Evolutionary conservation across 2,113 vertebrate genomes (phyloP).

Genomic region (Ammodytes dubius): DNA sequence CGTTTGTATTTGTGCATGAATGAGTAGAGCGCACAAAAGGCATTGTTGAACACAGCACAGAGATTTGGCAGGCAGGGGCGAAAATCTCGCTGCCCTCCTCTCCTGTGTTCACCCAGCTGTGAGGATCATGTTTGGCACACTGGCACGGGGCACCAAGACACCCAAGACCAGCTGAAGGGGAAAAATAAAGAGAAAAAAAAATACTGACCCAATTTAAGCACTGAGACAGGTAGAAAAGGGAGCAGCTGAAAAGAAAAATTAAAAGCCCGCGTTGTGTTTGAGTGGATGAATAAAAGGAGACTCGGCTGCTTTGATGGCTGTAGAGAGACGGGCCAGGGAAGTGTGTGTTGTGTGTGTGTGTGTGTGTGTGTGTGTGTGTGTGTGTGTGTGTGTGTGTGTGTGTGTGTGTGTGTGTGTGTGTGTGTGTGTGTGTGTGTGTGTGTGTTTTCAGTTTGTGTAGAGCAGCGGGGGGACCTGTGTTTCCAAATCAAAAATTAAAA

Average conservation of each 20-base stretch:
- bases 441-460: slow-evolving; percentile 26
- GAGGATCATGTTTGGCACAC: slow-evolving; percentile 68
- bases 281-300: slow-evolving; percentile 48
- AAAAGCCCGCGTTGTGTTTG: slow-evolving; percentile 40
- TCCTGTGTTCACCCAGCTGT: slow-evolving; percentile 71
- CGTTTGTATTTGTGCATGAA: slow-evolving; percentile 54
- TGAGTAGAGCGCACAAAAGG: slow-evolving; percentile 59
- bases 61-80: slow-evolving; percentile 58
- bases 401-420: neutral
- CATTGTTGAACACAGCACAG: slow-evolving; percentile 52
- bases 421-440: neutral
- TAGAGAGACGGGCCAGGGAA: neutral
- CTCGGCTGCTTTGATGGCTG: slow-evolving; percentile 16
- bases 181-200: slow-evolving; percentile 18
- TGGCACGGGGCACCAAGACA: slow-evolving; percentile 44
- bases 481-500: slow-evolving; percentile 32
- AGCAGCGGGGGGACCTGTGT: neutral
- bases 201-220: slow-evolving; percentile 59
- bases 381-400: slow-evolving; percentile 8
- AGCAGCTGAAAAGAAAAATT: slow-evolving; percentile 34
- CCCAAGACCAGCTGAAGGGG: slow-evolving; percentile 20
- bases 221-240: slow-evolving; percentile 40
- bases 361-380: slow-evolving; percentile 3
- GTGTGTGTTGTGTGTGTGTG: neutral
- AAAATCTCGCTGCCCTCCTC: slow-evolving; percentile 49